Conservation (phyloP, 2,888 invertebrate genomes). For the Ophion costatus region DNA sequence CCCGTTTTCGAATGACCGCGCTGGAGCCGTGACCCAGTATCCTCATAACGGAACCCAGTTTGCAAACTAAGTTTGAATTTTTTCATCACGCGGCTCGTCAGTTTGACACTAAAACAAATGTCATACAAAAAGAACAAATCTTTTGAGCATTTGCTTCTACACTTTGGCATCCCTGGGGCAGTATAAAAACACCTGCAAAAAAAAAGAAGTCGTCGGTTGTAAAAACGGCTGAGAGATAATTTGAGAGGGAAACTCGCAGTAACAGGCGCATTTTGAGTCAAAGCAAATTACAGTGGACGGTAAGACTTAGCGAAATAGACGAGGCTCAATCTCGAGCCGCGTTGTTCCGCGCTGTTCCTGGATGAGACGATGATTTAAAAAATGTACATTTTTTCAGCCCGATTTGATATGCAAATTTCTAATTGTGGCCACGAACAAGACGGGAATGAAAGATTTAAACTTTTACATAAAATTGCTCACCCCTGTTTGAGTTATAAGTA, state of each 20-base stretch:
- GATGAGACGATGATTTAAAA: background rate
- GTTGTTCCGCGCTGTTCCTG: background rate
- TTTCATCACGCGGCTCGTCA: no score
- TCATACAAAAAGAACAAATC: no score
- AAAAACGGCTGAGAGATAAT: slow-evolving; percentile 15
- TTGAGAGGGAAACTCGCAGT: background rate
- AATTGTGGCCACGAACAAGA: background rate
- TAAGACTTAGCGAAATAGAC: slow-evolving; percentile 3
- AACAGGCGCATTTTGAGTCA: slow-evolving; percentile 25
- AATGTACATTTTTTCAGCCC: background rate
- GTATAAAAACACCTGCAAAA: background rate
- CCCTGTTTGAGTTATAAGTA: background rate
- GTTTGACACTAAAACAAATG: no score
- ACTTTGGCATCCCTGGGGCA: no score
- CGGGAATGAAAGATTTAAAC: background rate
- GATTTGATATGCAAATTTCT: background rate
- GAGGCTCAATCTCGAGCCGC: background rate
- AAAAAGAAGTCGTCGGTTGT: slow-evolving; percentile 3
- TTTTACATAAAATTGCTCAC: background rate
- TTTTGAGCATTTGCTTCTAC: no score
- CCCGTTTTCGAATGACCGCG: no score
- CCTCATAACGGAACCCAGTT: no score
- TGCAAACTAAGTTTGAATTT: no score
- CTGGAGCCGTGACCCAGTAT: no score
- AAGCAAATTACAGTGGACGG: slow-evolving; percentile 34